These are phyloP conservation scores for Lepidostoma basale DNA, from an alignment of 1,140 invertebrate genomes.

Conservation along the genomic window DNA sequence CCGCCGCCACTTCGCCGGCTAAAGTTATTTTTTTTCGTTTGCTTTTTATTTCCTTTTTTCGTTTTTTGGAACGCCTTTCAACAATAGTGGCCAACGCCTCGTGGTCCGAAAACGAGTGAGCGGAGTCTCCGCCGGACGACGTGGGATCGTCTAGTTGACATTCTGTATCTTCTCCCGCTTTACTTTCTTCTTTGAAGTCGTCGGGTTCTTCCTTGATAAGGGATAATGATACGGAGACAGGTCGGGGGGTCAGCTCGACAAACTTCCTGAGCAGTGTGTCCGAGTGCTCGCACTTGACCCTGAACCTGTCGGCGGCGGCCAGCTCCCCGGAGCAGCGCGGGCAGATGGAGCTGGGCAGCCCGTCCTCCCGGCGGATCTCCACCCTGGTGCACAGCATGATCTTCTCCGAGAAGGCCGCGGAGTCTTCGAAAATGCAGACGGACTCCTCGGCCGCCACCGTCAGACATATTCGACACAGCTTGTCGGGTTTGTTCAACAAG, in stretches of 20 bases:
- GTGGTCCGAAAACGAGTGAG: too few species aligned
- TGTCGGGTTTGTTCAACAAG: background rate
- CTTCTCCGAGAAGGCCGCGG: background rate
- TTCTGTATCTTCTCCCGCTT: background rate
- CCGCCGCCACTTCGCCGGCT: too few species aligned
- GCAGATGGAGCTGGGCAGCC: slow-evolving; percentile 6
- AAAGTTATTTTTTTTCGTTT: background rate
- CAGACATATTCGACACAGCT: slow-evolving; percentile 18
- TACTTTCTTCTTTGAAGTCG: background rate
- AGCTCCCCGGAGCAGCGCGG: background rate
- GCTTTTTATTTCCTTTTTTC: background rate
- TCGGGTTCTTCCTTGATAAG: background rate
- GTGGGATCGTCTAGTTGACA: too few species aligned
- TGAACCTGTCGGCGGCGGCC: background rate
- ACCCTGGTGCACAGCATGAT: slow-evolving; percentile 12
- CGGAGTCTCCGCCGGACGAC: too few species aligned
- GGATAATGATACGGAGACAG: background rate
- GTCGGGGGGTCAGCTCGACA: too few species aligned
- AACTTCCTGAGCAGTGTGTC: background rate
- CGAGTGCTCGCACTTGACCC: slow-evolving; percentile 16
- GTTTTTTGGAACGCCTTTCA: background rate
- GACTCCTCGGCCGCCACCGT: slow-evolving; percentile 1
- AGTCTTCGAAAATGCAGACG: background rate
- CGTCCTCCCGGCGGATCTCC: background rate
- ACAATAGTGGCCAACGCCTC: background rate